phyloP scores from a whole-genome alignment of 2,797 vertebrate species.

The Garrulus glandarius region DNA sequence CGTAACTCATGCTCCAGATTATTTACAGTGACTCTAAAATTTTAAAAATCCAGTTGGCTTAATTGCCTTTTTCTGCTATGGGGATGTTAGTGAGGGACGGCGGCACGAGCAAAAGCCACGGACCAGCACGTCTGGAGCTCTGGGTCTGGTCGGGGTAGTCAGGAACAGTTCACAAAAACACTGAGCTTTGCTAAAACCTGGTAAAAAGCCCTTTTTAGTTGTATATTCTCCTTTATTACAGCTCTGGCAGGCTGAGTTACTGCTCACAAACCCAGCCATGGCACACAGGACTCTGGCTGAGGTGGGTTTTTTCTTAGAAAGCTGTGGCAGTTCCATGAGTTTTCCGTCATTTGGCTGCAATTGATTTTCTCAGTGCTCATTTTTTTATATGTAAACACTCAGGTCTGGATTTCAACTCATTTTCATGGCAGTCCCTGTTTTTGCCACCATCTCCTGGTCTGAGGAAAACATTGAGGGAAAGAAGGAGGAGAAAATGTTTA shows the following conservation, averaged over 20 bases:
- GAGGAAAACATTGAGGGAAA: neutral
- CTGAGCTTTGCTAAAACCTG: neutral
- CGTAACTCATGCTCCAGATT: constrained; percentile 36
- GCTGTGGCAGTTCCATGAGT: neutral
- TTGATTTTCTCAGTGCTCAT: neutral
- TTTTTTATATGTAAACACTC: neutral
- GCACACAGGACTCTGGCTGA: neutral
- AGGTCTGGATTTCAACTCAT: neutral
- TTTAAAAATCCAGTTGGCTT: neutral
- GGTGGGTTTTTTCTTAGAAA: constrained; percentile 26
- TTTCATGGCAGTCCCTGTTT: neutral
- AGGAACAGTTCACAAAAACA: neutral
- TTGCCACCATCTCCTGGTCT: neutral
- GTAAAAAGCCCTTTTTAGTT: neutral
- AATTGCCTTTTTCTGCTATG: neutral
- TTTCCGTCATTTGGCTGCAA: neutral
- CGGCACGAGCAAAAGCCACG: fast-evolving
- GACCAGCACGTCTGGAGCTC: fast-evolving
- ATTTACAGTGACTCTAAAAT: constrained; percentile 58
- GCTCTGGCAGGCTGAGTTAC: neutral
- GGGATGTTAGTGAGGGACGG: neutral
- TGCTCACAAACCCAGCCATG: neutral
- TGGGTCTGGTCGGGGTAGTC: neutral
- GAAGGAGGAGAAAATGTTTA: neutral
- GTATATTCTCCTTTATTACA: neutral